phyloP scores from a whole-genome alignment of 1,140 invertebrate genomes.

The Mesaphorura yosii region DNA sequence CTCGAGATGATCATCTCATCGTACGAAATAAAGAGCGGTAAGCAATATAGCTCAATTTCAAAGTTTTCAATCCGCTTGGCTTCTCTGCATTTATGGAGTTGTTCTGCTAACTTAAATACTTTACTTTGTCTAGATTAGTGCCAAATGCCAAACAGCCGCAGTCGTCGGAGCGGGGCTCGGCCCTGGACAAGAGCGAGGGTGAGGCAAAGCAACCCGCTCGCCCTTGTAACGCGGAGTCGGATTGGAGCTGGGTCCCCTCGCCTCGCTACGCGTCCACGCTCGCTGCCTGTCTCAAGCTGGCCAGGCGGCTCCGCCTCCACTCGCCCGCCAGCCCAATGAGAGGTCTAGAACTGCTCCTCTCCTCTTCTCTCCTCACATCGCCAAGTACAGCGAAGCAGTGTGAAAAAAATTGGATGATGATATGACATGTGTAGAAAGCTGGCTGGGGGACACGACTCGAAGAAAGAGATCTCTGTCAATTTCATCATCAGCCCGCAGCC shows the following conservation, averaged over 20 bases:
- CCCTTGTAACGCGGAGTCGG: not conserved
- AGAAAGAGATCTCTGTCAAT: conserved; percentile 31
- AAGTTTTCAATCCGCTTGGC: too few species aligned
- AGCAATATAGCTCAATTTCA: conserved; percentile 27
- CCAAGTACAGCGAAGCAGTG: too few species aligned
- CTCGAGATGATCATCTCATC: too few species aligned
- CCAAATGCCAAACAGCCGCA: too few species aligned
- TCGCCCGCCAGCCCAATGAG: too few species aligned
- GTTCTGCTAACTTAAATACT: too few species aligned
- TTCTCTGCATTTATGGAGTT: too few species aligned
- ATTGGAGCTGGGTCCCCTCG: not conserved
- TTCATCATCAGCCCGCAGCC: conserved; percentile 29
- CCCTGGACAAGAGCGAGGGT: not conserved
- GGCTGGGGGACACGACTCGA: not conserved
- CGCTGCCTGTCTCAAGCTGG: not conserved
- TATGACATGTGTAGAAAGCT: conserved; percentile 18
- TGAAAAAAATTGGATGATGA: conserved; percentile 27
- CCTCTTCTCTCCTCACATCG: not conserved
- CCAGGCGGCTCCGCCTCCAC: conserved; percentile 1
- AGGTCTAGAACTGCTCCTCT: not conserved
- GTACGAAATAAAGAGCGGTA: conserved; percentile 29
- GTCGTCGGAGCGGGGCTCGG: not conserved
- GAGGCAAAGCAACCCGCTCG: not conserved
- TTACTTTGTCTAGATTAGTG: too few species aligned
- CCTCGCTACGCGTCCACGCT: not conserved